Evolutionary conservation across 2,888 invertebrate genomes (phyloP).

Genomic region (Hirudinaria manillensis): DNA sequence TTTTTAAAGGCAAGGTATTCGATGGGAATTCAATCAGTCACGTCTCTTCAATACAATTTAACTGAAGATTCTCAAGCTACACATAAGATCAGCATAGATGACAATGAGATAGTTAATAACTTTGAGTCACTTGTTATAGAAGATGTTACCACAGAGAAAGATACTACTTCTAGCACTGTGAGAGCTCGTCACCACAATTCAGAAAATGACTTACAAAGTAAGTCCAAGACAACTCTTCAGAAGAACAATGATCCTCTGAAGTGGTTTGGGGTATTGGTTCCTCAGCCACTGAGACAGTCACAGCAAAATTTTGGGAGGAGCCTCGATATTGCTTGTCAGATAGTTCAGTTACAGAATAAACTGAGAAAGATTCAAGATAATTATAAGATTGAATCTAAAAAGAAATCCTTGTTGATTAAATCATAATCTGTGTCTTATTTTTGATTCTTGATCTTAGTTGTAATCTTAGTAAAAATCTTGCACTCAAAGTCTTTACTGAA

Average conservation of each 20-base stretch:
- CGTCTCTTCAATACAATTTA: slow-evolving; percentile 42
- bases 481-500: too few relatives aligned
- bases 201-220: background rate
- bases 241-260: slow-evolving; percentile 63
- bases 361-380: slow-evolving; percentile 21
- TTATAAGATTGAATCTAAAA: slow-evolving; percentile 5
- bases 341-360: slow-evolving; percentile 33
- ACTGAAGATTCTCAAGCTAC: slow-evolving; percentile 42
- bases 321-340: slow-evolving; percentile 33
- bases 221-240: background rate
- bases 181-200: background rate
- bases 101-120: background rate
- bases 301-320: slow-evolving; percentile 67
- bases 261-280: slow-evolving; percentile 82
- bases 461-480: too few relatives aligned
- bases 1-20: slow-evolving; percentile 43
- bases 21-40: slow-evolving; percentile 45
- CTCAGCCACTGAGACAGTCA: slow-evolving; percentile 70
- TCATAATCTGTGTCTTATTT: background rate
- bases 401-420: background rate
- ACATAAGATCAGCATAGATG: slow-evolving; percentile 36
- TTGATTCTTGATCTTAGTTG: background rate
- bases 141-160: background rate
- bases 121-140: background rate
- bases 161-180: background rate